phyloP scores from a whole-genome alignment of 2,888 invertebrate species.

The Steinernema carpocapsae region DNA sequence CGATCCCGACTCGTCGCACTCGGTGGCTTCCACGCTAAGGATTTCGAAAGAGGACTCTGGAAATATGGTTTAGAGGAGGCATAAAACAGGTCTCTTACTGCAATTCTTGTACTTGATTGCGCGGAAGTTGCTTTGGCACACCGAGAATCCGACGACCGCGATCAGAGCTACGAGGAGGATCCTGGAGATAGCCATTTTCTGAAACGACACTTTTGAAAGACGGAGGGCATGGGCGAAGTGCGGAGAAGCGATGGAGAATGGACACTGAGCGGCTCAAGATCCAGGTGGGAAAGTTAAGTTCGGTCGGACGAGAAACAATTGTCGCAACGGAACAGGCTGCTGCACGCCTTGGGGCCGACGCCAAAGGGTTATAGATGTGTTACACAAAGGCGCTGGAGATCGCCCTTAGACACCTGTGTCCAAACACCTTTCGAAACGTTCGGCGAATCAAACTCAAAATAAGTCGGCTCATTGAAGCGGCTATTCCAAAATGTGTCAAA shows the following conservation, averaged over 20 bases:
- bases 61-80: neutral
- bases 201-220: neutral
- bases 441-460: conserved; percentile 16
- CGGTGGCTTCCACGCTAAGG: conserved; percentile 44
- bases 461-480: neutral
- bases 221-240: neutral
- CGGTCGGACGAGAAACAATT: neutral
- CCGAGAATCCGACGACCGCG: neutral
- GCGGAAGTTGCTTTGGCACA: conserved; percentile 23
- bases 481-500: neutral
- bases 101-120: conserved; percentile 33
- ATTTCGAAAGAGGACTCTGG: conserved; percentile 49
- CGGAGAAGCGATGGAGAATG: neutral
- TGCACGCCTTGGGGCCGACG: neutral
- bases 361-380: conserved; percentile 1
- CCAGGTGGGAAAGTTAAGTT: conserved; percentile 14
- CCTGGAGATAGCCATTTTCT: neutral
- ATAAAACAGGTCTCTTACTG: conserved; percentile 3
- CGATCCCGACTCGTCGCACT: conserved; percentile 36
- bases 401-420: conserved; percentile 8
- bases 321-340: conserved; percentile 23
- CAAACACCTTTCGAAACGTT: conserved; percentile 20
- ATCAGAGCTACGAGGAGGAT: neutral
- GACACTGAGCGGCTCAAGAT: conserved; percentile 2
- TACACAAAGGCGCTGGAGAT: neutral